Evolutionary conservation across 2,888 invertebrate genomes (phyloP).

Genomic region (Eudasyphora cyanicolor): DNA sequence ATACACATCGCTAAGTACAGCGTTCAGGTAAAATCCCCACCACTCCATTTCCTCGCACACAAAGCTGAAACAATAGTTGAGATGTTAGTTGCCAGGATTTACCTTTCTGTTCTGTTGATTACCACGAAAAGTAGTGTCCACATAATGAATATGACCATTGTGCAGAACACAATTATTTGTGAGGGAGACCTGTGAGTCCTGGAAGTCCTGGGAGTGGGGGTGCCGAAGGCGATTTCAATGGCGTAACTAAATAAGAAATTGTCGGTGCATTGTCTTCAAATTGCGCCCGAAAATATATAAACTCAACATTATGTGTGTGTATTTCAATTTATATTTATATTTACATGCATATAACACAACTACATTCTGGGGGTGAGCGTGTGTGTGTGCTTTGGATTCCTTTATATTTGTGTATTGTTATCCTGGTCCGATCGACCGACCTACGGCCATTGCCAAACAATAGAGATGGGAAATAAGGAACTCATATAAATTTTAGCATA

Average conservation of each 20-base stretch:
- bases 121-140: background rate
- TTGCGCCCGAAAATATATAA: slow-evolving; percentile 26
- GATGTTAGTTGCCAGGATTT: background rate
- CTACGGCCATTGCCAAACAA: background rate
- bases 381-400: background rate
- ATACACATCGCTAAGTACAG: too few relatives aligned
- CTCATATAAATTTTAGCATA: slow-evolving; percentile 46
- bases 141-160: background rate
- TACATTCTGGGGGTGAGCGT: background rate
- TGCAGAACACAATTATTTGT: too few relatives aligned
- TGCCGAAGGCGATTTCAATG: background rate
- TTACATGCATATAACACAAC: too few relatives aligned
- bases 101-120: background rate
- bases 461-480: slow-evolving; percentile 23
- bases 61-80: background rate
- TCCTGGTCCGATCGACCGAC: background rate
- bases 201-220: background rate
- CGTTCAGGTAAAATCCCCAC: slow-evolving; percentile 5
- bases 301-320: slow-evolving; percentile 8
- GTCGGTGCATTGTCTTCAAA: slow-evolving; percentile 16
- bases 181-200: background rate
- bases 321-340: background rate
- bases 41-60: background rate
- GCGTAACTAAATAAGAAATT: slow-evolving; percentile 20
- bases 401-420: background rate